These are phyloP conservation scores for Bombus consobrinus DNA, from an alignment of 1,140 invertebrate species.

Conservation along the genomic window DNA sequence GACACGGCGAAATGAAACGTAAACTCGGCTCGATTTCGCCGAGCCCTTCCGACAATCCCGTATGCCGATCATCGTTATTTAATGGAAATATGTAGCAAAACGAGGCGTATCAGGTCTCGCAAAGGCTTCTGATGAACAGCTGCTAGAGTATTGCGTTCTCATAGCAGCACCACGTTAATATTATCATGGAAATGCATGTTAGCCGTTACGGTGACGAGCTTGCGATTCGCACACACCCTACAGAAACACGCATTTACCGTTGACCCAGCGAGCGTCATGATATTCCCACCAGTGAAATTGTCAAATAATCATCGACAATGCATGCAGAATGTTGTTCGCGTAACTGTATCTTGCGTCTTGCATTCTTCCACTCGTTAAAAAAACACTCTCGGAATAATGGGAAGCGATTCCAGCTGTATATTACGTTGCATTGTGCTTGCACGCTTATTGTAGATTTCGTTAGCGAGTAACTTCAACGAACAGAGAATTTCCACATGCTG, in stretches of 20 bases:
- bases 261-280: not conserved
- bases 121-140: not conserved
- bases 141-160: not conserved
- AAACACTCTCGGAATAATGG: no score
- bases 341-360: not conserved
- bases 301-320: not conserved
- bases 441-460: no score
- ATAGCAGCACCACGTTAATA: conserved; percentile 18
- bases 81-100: conserved; percentile 45
- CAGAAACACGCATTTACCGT: not conserved
- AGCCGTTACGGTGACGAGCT: not conserved
- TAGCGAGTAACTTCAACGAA: not conserved
- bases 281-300: conserved; percentile 7
- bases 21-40: conserved; percentile 3
- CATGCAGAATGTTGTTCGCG: not conserved
- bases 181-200: conserved; percentile 37
- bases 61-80: conserved; percentile 30
- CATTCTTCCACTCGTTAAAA: not conserved
- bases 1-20: conserved; percentile 8
- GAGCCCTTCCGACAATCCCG: not conserved
- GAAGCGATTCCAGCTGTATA: no score
- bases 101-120: not conserved
- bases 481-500: not conserved
- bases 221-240: not conserved
- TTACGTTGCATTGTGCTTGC: no score